These are phyloP conservation scores for Drosophila seguyi DNA, from an alignment of 1,140 invertebrate species.

Conservation along the genomic window DNA sequence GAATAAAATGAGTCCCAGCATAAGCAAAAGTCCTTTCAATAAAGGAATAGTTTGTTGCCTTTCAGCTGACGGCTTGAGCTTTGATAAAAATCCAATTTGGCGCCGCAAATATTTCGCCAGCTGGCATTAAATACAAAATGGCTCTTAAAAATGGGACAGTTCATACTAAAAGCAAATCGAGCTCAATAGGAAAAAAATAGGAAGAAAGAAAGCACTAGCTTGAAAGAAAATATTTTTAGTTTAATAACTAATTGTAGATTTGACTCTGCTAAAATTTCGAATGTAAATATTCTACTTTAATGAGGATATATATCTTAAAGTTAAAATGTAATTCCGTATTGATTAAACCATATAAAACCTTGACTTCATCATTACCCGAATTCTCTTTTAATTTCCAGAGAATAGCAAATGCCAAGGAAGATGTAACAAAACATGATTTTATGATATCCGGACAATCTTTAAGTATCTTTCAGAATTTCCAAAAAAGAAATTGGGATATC, in stretches of 20 bases:
- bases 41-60: slow-evolving; percentile 8
- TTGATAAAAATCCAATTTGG: slow-evolving; percentile 4
- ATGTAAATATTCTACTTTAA: no score
- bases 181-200: background rate
- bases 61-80: background rate
- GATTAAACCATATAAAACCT: no score
- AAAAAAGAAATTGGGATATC: slow-evolving; percentile 59
- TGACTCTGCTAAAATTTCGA: no score
- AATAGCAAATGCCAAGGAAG: background rate
- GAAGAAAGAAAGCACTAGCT: background rate
- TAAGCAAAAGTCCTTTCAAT: slow-evolving; percentile 6
- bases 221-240: no score
- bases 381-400: background rate
- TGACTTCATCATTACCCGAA: background rate
- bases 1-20: slow-evolving; percentile 21
- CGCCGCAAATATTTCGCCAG: background rate
- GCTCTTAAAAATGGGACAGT: background rate
- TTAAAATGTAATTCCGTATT: background rate
- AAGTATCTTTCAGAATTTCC: slow-evolving; percentile 4
- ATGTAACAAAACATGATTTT: background rate
- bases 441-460: background rate
- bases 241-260: no score
- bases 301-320: background rate
- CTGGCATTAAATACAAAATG: background rate
- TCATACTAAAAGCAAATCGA: background rate